phyloP scores from a whole-genome alignment of 30 jellyfish, hydroid and myxozoan species.

The Sanderia malayensis region DNA sequence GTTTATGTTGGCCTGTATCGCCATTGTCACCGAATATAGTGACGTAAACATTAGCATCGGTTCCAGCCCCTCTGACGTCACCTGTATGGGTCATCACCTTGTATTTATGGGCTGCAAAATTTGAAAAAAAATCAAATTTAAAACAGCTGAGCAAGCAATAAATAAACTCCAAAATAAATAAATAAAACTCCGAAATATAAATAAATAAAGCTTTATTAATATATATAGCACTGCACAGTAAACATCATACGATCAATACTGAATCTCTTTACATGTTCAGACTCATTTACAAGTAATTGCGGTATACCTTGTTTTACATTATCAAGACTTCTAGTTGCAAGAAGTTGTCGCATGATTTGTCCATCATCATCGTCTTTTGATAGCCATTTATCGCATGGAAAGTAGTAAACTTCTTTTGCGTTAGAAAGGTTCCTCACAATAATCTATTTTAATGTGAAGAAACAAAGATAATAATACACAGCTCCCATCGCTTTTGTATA shows the following conservation, averaged over 20 bases:
- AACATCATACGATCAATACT: too few species aligned
- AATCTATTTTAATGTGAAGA: too few species aligned
- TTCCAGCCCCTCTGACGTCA: conserved; percentile 97
- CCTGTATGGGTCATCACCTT: conserved; percentile 95
- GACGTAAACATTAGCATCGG: conserved; percentile 92
- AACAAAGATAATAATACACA: too few species aligned
- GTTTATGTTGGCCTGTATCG: conserved; percentile 84
- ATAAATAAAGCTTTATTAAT: too few species aligned
- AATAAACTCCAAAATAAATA: too few species aligned
- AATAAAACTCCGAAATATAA: too few species aligned
- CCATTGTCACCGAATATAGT: conserved; percentile 76
- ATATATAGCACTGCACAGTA: too few species aligned
- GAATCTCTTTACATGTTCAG: too few species aligned
- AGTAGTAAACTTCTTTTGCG: conserved; percentile 71
- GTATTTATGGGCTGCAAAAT: conserved; percentile 79
- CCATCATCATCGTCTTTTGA: conserved; percentile 89
- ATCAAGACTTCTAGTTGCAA: conserved; percentile 86
- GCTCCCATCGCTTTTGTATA: too few species aligned
- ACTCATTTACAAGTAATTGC: too few species aligned
- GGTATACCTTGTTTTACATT: conserved; percentile 66
- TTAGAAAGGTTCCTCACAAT: conserved; percentile 63
- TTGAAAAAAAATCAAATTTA: too few species aligned
- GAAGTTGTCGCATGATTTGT: conserved; percentile 59
- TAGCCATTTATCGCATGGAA: conserved; percentile 80
- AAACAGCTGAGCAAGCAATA: too few species aligned